Evolutionary conservation across 2,888 invertebrate genomes (phyloP).

Genomic region (Parthenolecanium corni): DNA sequence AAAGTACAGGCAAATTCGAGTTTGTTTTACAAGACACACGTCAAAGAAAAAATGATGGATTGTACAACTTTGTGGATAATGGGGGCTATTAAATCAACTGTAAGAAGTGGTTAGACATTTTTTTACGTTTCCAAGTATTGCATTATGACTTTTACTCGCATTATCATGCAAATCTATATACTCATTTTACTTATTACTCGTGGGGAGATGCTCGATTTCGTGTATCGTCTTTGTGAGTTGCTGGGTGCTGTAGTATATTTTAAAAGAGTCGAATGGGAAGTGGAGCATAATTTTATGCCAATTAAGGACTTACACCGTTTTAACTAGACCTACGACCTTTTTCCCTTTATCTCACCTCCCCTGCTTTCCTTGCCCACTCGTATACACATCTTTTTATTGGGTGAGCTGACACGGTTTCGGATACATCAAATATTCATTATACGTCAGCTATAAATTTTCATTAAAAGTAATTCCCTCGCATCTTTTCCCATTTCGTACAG

Average conservation of each 20-base stretch:
- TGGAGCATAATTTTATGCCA: conserved; percentile 25
- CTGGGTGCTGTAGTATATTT: too few relatives aligned
- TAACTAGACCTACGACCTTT: conserved; percentile 2
- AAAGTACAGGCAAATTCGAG: neutral
- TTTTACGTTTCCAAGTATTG: neutral
- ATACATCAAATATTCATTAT: conserved; percentile 23
- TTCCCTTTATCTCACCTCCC: neutral
- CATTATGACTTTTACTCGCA: conserved; percentile 11
- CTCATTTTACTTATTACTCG: conserved; percentile 7
- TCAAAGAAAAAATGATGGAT: conserved; percentile 16
- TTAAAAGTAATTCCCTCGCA: conserved; percentile 6
- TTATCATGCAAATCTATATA: conserved; percentile 23
- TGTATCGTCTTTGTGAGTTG: neutral
- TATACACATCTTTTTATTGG: neutral
- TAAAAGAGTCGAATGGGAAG: conserved; percentile 2
- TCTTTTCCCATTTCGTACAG: conserved; percentile 2
- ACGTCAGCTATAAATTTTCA: conserved; percentile 22
- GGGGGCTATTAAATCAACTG: neutral
- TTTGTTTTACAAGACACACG: conserved; percentile 2
- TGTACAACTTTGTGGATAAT: conserved; percentile 9
- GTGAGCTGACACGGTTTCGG: conserved; percentile 13
- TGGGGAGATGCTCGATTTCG: conserved; percentile 5
- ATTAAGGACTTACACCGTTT: conserved; percentile 23
- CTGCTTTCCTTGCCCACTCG: neutral
- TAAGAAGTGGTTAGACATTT: conserved; percentile 23